Conservation (phyloP, 2,888 invertebrate genomes). For the Eupsilia transversa region DNA sequence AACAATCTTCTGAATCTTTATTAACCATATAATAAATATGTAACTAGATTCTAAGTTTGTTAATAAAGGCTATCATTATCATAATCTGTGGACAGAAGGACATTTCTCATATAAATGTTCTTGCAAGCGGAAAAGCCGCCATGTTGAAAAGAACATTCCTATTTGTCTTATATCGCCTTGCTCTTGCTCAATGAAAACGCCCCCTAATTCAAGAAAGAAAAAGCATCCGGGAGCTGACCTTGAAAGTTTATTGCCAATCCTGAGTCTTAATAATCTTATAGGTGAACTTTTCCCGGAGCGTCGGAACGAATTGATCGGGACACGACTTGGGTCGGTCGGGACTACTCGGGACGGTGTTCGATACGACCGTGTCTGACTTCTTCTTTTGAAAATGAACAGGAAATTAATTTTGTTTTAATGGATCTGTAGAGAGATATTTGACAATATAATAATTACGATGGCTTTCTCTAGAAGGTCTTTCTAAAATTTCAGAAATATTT, state of each 20-base stretch:
- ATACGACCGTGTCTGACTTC: not conserved
- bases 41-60: too few relatives aligned
- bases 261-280: slow-evolving; percentile 37
- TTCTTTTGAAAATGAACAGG: slow-evolving; percentile 8
- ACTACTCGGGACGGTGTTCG: not conserved
- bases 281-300: slow-evolving; percentile 43
- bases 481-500: not conserved
- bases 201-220: slow-evolving; percentile 29
- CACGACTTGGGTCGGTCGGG: not conserved
- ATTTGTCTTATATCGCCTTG: not conserved
- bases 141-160: not conserved
- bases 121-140: too few relatives aligned
- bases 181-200: not conserved
- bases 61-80: too few relatives aligned
- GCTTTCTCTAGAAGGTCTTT: not conserved
- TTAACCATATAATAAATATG: too few relatives aligned
- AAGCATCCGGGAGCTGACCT: slow-evolving; percentile 25
- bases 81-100: too few relatives aligned
- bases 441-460: not conserved
- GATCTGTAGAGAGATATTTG: not conserved
- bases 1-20: too few relatives aligned
- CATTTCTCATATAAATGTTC: too few relatives aligned
- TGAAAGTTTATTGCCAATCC: slow-evolving; percentile 50
- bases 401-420: slow-evolving; percentile 1
- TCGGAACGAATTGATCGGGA: slow-evolving; percentile 48